These are phyloP conservation scores for Sapajus apella DNA, from an alignment of 2,113 vertebrate genomes.

Conservation along the genomic window DNA sequence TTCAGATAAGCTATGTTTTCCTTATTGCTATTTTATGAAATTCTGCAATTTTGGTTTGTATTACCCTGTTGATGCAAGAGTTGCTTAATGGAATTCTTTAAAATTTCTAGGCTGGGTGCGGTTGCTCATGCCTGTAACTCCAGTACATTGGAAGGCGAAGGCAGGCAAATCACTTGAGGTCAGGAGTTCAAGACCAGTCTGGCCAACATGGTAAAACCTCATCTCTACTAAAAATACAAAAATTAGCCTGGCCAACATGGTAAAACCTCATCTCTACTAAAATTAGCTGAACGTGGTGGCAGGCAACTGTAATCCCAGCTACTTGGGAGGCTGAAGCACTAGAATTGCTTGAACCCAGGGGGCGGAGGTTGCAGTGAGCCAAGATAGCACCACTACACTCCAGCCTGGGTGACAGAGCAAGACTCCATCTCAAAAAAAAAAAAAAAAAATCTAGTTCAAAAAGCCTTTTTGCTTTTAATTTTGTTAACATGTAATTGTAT, in stretches of 20 bases:
- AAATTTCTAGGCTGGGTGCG: background rate
- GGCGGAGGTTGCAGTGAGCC: background rate
- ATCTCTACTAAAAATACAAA: background rate
- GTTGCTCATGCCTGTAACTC: background rate
- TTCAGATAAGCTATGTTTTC: background rate
- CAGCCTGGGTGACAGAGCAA: background rate
- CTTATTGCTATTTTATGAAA: conserved; percentile 4
- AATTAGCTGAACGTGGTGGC: background rate
- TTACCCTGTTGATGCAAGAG: background rate
- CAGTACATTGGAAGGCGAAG: background rate
- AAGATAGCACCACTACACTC: background rate
- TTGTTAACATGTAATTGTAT: background rate
- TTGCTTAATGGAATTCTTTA: background rate
- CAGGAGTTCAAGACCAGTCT: background rate
- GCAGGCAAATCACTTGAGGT: background rate
- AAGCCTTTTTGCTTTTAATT: background rate
- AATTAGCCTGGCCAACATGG: background rate
- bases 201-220: background rate
- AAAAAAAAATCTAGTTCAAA: background rate
- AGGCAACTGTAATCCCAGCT: background rate
- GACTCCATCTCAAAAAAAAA: background rate
- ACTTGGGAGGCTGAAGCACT: background rate
- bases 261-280: background rate
- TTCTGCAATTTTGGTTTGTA: background rate
- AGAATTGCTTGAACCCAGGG: background rate